Conservation (phyloP, 2,113 vertebrate genomes). For the Salvelinus sp. region DNA sequence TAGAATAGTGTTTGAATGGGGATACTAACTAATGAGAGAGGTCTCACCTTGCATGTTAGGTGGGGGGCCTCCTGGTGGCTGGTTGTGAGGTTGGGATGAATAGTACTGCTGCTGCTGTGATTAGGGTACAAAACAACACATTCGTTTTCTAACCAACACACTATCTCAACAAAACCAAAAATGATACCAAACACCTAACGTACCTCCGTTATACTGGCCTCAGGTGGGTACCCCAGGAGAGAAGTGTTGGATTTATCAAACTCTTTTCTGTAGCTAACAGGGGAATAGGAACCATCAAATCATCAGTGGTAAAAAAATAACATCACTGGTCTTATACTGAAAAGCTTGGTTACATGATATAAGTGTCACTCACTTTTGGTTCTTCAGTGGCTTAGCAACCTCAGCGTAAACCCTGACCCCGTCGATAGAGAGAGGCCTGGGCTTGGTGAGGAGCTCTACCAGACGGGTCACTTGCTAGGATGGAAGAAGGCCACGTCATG, state of each 20-base stretch:
- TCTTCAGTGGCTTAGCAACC: conserved; percentile 83
- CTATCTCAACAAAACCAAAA: not conserved
- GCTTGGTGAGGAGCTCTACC: conserved; percentile 89
- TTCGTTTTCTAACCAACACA: not conserved
- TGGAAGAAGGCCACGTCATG: conserved; percentile 17
- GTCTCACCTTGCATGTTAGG: conserved; percentile 61
- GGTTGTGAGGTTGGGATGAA: conserved; percentile 39
- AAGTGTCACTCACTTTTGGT: conserved; percentile 69
- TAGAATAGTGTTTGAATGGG: not conserved
- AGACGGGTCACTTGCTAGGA: conserved; percentile 89
- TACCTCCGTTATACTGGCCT: conserved; percentile 58
- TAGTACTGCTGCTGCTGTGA: conserved; percentile 50
- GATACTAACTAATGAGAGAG: not conserved
- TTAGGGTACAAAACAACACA: not conserved
- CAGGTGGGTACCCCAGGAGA: conserved; percentile 66
- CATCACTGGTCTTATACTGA: not conserved
- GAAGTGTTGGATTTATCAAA: conserved; percentile 67
- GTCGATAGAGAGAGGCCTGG: conserved; percentile 89
- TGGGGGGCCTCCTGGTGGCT: conserved; percentile 34
- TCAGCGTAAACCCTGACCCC: conserved; percentile 90
- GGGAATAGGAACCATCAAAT: not conserved
- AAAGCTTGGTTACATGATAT: not conserved
- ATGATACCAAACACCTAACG: conserved; percentile 12
- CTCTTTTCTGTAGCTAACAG: conserved; percentile 66
- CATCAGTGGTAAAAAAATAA: not conserved